These are phyloP conservation scores for Drosophila testacea DNA, from an alignment of 2,888 invertebrate species.

Conservation along the genomic window DNA sequence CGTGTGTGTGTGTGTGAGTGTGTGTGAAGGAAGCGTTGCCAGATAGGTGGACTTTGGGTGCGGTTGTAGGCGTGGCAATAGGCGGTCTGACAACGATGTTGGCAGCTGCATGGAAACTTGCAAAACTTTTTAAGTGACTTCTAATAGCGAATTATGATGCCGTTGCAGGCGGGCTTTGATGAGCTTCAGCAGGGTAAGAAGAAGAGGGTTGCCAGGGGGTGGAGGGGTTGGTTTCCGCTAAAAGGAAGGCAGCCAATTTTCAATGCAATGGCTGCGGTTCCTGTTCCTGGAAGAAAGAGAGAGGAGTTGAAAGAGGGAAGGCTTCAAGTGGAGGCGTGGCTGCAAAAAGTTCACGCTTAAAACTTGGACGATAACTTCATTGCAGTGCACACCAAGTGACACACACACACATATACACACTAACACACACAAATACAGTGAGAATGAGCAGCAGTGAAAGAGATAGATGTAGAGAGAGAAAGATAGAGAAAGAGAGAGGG, in stretches of 20 bases:
- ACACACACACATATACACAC: too few relatives aligned
- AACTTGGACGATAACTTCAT: slow-evolving; percentile 80
- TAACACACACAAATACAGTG: slow-evolving; percentile 22
- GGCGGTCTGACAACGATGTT: slow-evolving; percentile 78
- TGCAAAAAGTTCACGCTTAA: slow-evolving; percentile 76
- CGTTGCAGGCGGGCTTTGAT: slow-evolving; percentile 39
- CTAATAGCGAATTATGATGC: slow-evolving; percentile 80
- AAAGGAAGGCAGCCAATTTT: slow-evolving; percentile 64
- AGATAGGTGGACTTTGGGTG: slow-evolving; percentile 15
- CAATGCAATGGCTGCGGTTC: slow-evolving; percentile 60
- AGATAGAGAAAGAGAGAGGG: background rate
- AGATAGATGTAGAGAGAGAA: background rate
- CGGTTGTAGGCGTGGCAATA: slow-evolving; percentile 41
- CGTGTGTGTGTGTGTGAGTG: slow-evolving; percentile 2
- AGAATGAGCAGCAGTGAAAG: slow-evolving; percentile 6
- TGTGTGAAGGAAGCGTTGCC: slow-evolving; percentile 8
- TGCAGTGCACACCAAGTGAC: slow-evolving; percentile 56
- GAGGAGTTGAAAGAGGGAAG: background rate
- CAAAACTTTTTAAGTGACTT: slow-evolving; percentile 77
- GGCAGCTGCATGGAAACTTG: slow-evolving; percentile 79
- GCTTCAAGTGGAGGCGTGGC: slow-evolving; percentile 45
- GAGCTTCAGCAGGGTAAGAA: background rate
- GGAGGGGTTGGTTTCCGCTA: slow-evolving; percentile 42
- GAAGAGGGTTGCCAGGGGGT: background rate
- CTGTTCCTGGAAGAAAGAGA: background rate